phyloP scores from a whole-genome alignment of 2,888 invertebrate genomes.

The Amiota communis region DNA sequence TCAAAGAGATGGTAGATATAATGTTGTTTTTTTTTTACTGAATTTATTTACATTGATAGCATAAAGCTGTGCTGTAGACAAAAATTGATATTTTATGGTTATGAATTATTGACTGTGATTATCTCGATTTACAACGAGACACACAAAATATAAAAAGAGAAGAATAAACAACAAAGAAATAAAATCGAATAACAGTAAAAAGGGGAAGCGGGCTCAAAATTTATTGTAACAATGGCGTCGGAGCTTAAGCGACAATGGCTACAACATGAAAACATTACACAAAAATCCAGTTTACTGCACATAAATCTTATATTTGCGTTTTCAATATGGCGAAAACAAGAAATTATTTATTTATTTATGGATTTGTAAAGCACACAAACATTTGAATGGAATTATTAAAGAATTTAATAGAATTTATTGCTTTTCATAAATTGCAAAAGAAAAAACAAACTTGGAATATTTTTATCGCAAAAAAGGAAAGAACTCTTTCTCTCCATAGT shows the following conservation, averaged over 20 bases:
- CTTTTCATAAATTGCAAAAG: too few species aligned
- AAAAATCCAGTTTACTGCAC: slow-evolving; percentile 23
- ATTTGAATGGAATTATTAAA: too few species aligned
- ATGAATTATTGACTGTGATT: slow-evolving; percentile 63
- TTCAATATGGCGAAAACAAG: slow-evolving; percentile 25
- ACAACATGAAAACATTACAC: not conserved
- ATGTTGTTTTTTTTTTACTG: slow-evolving; percentile 26
- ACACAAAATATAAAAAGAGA: not conserved
- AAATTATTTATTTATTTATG: too few species aligned
- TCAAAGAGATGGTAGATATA: too few species aligned
- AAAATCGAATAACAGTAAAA: too few species aligned
- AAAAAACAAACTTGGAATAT: too few species aligned
- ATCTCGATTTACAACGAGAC: slow-evolving; percentile 42
- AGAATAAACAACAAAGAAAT: slow-evolving; percentile 32
- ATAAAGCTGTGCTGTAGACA: slow-evolving; percentile 51
- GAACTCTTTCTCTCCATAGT: too few species aligned
- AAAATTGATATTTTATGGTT: slow-evolving; percentile 65
- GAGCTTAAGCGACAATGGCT: not conserved
- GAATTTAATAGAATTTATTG: too few species aligned
- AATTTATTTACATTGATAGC: slow-evolving; percentile 56
- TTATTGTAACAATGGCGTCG: slow-evolving; percentile 1
- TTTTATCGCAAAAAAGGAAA: too few species aligned
- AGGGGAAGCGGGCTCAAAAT: not conserved
- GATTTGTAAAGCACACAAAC: too few species aligned
- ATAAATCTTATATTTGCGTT: slow-evolving; percentile 26